These are phyloP conservation scores for Timema cristinae DNA, from an alignment of 2,888 invertebrate species.

Conservation along the genomic window DNA sequence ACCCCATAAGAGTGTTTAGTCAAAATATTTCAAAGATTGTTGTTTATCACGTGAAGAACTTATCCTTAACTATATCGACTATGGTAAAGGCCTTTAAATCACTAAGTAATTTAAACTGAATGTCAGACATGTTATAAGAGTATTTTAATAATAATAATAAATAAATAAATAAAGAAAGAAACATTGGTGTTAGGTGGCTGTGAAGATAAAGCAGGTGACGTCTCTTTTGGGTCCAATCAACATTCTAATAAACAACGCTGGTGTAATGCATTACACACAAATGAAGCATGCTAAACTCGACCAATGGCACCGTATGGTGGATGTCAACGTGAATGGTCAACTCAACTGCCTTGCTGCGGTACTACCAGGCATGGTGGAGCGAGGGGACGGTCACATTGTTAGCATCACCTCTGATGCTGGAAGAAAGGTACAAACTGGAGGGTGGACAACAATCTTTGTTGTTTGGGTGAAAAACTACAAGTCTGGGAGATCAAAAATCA, in stretches of 20 bases:
- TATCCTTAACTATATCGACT: too few species aligned
- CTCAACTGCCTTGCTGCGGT: slow-evolving; percentile 41
- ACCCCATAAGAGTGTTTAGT: too few species aligned
- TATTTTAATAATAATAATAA: background rate
- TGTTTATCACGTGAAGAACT: too few species aligned
- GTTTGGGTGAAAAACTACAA: background rate
- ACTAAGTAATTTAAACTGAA: background rate
- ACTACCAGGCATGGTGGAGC: slow-evolving; percentile 44
- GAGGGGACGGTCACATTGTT: slow-evolving; percentile 47
- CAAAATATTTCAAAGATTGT: too few species aligned
- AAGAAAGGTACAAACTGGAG: slow-evolving; percentile 30
- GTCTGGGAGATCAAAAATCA: background rate
- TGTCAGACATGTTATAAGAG: background rate
- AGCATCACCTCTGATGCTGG: slow-evolving; percentile 42
- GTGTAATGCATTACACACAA: slow-evolving; percentile 46
- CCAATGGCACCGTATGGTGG: slow-evolving; percentile 50
- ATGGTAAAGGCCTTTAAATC: too few species aligned
- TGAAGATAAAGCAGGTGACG: slow-evolving; percentile 30
- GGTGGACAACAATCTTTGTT: background rate
- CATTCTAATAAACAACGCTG: slow-evolving; percentile 51
- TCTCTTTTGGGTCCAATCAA: slow-evolving; percentile 42
- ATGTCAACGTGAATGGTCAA: slow-evolving; percentile 35
- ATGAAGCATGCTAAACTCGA: slow-evolving; percentile 45
- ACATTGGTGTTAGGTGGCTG: slow-evolving; percentile 24
- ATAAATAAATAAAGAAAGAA: slow-evolving; percentile 5